A percentile compares a stretch with the other conserved stretches of the same genome.
These are phyloP conservation scores for Entosphenus tridentatus DNA, from an alignment of 2,113 vertebrate genomes.

Conservation along the genomic window DNA sequence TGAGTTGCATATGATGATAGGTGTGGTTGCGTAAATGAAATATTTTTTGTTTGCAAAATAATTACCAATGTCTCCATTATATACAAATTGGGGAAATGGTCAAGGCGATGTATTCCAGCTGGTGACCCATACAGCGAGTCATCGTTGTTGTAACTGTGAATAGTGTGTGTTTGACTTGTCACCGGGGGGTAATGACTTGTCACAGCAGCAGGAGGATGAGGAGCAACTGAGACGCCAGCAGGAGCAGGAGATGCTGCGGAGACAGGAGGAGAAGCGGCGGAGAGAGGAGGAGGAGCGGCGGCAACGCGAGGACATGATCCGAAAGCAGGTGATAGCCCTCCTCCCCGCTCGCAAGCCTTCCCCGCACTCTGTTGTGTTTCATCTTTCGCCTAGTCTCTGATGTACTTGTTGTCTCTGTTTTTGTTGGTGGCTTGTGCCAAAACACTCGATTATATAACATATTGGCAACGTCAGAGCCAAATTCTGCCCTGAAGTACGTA, in stretches of 20 bases:
- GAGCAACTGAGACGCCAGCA: conserved; percentile 46
- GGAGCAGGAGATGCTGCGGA: conserved; percentile 62
- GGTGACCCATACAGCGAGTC: no score
- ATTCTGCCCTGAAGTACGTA: no score
- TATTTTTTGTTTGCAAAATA: not conserved
- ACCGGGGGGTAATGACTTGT: not conserved
- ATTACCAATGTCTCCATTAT: no score
- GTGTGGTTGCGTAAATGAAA: not conserved
- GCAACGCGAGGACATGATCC: conserved; percentile 59
- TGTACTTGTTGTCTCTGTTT: no score
- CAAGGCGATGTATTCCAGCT: not conserved
- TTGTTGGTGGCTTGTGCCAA: no score
- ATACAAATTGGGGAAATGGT: no score
- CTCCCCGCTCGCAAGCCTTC: no score
- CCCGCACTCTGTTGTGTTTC: no score
- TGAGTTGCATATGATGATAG: not conserved
- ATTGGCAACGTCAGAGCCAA: no score
- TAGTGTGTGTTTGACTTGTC: not conserved
- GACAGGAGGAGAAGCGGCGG: conserved; percentile 53
- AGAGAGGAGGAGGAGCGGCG: conserved; percentile 70
- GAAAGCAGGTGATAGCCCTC: conserved; percentile 43
- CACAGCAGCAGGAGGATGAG: conserved; percentile 36
- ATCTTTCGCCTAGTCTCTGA: no score
- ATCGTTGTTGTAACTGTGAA: not conserved
- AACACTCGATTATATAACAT: no score